Evolutionary conservation across 2,797 vertebrate genomes (phyloP).

Genomic region (Cercopithecus petaurista): DNA sequence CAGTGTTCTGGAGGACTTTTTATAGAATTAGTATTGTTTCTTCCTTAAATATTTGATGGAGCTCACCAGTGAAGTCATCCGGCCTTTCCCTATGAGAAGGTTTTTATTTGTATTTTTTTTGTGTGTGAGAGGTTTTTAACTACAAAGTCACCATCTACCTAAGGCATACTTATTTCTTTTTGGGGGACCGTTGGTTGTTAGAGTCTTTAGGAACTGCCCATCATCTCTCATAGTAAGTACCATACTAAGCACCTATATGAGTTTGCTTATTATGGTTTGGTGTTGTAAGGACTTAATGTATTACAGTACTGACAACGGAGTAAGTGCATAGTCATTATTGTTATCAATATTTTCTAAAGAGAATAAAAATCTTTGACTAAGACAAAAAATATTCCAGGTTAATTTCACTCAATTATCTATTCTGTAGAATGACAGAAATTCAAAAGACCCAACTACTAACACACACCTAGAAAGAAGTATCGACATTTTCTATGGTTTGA

Average conservation of each 20-base stretch:
- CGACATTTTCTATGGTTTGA: background rate
- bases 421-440: background rate
- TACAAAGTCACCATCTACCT: background rate
- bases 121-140: background rate
- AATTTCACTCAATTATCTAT: background rate
- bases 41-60: background rate
- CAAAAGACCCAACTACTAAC: background rate
- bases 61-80: background rate
- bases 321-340: background rate
- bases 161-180: background rate
- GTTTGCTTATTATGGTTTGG: background rate
- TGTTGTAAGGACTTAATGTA: no score
- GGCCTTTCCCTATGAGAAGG: background rate
- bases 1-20: background rate
- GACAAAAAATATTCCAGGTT: background rate
- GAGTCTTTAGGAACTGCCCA: no score
- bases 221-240: no score
- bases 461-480: background rate
- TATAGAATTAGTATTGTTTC: background rate
- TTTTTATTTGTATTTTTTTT: background rate
- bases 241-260: background rate
- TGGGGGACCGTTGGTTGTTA: background rate
- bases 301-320: background rate
- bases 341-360: background rate
- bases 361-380: background rate